Conservation (phyloP, 2,888 invertebrate species). For the Spatulosminthurus flaviceps region DNA sequence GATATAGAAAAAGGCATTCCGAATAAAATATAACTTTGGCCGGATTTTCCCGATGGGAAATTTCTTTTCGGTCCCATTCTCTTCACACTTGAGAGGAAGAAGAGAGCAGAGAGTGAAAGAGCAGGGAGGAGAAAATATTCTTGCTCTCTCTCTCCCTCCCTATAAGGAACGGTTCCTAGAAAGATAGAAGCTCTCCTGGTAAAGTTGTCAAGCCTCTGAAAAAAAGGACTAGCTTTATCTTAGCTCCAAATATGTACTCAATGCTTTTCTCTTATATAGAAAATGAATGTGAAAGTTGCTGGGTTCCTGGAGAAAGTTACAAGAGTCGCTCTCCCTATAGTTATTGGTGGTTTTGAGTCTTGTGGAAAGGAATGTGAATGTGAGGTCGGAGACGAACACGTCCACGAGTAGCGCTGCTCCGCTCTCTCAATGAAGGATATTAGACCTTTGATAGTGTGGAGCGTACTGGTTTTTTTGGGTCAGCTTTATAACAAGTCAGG, state of each 20-base stretch:
- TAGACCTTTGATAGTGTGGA: conserved; percentile 11
- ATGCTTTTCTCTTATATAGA: neutral
- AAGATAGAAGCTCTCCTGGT: no score
- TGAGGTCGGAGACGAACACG: no score
- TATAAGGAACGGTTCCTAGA: no score
- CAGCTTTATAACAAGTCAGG: neutral
- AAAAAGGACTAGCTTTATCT: no score
- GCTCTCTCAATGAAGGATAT: neutral
- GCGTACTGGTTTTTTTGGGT: conserved; percentile 9
- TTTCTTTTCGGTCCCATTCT: conserved; percentile 18
- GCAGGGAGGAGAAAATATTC: neutral
- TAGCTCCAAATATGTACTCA: neutral
- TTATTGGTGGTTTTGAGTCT: no score
- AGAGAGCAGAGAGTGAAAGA: neutral
- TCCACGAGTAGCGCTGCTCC: neutral
- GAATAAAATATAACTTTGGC: conserved; percentile 21
- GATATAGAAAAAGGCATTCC: neutral
- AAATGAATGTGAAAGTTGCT: neutral
- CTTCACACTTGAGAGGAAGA: conserved; percentile 1
- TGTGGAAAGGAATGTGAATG: conserved; percentile 12
- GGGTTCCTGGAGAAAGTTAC: neutral
- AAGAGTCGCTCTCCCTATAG: no score
- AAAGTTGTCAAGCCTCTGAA: no score
- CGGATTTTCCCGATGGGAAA: conserved; percentile 32
- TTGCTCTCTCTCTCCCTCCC: no score